Evolutionary conservation across 2,888 invertebrate species (phyloP).

Genomic region (Cantharis lateralis): DNA sequence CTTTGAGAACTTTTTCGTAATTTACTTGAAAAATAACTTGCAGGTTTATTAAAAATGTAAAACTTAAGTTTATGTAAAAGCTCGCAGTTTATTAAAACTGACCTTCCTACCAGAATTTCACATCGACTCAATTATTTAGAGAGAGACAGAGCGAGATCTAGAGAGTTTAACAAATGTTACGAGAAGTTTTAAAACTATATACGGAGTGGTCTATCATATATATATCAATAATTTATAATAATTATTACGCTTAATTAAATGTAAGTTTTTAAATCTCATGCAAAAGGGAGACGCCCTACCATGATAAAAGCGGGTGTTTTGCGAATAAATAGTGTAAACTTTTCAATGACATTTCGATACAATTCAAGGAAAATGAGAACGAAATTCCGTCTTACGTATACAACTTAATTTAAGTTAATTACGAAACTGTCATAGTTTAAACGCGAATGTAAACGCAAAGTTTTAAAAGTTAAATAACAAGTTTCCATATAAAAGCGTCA

Average conservation of each 20-base stretch:
- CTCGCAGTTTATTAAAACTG: neutral
- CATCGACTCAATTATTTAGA: neutral
- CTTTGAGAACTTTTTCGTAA: neutral
- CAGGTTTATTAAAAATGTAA: neutral
- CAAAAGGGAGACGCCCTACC: neutral
- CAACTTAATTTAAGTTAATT: neutral
- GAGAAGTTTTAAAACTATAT: neutral
- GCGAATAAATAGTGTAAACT: neutral
- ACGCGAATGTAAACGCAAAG: conserved; percentile 11
- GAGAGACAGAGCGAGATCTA: neutral
- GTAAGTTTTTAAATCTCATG: too few species aligned
- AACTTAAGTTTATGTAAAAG: neutral
- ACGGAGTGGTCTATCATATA: too few species aligned
- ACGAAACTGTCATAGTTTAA: neutral
- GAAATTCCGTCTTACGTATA: neutral
- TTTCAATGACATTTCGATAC: neutral
- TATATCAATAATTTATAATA: too few species aligned
- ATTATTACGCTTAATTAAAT: too few species aligned
- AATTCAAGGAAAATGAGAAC: neutral
- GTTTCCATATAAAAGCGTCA: conserved; percentile 16
- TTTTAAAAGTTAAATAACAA: conserved; percentile 21
- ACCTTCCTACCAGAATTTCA: neutral
- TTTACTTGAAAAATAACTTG: neutral
- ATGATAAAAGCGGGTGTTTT: neutral
- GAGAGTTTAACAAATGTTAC: neutral